Base-by-base conservation (phyloP, 2,888 invertebrate species). In the Bugulina stolonifera region DNA sequence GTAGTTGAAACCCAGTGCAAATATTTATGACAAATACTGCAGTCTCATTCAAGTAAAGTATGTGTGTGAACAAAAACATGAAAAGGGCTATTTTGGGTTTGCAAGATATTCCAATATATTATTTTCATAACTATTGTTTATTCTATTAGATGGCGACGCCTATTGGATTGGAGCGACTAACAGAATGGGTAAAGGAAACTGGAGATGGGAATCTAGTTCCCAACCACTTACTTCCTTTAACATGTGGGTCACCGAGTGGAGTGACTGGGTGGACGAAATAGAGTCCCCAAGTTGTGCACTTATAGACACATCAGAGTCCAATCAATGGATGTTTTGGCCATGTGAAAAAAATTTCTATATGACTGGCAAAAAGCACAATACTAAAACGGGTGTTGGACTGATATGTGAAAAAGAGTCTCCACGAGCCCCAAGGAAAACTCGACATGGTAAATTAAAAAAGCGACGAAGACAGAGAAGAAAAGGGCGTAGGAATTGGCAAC, bases 291-390 rank as follows among this genome's bases (percentile, higher is more conserved):
- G 64, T 34, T 64, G 64, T 32, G 64, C 64, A 29, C 64, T 64
- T 29, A 64, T 64, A 3, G 64, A 64, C 32, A 64, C 29, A 2
- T 29, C 27, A 32, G 64, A 64, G 10, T 64, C 18, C 27, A 64
- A 64, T n/a, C 64, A 64, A 34, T 64, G 64, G 64, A 64, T 64
- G 64, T 64, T 64, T 32, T 64, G 64, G 64, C 64, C 64, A 32
- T 64, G 64, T n/a, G 29, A 64, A 27, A 22, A 32, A 10, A 64
- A 64, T 32, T 64, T 64, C n/a, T 64, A 25, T 34, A 64, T 64
- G 64, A 29, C 64, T 25, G 64, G 64, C 14, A 64, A 32, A 32
- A 64, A 32, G 10, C 64, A 32, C 5, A 32, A 22, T 14, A 64
- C 32, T 29, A 27, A 32, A 64, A 64, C 34, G 10, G 64, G 64